Conservation (phyloP, 2,888 invertebrate genomes). For the Branchipolynoe longqiensis region DNA sequence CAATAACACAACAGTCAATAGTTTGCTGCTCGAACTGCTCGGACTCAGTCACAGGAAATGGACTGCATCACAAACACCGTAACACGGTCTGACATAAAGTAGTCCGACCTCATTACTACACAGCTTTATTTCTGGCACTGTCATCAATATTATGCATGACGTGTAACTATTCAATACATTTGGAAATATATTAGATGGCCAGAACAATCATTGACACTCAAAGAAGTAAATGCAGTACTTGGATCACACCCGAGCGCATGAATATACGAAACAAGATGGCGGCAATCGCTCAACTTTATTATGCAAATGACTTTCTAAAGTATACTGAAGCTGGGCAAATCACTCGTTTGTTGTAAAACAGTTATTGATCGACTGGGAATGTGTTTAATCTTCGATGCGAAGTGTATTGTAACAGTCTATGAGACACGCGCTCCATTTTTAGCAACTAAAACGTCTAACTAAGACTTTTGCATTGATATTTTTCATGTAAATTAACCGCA, state of each 20-base stretch:
- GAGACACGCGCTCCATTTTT: background rate
- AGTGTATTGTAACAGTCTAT: background rate
- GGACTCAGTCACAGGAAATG: slow-evolving; percentile 55
- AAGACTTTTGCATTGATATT: slow-evolving; percentile 61
- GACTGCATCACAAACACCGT: background rate
- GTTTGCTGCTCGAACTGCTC: slow-evolving; percentile 14
- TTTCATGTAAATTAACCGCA: slow-evolving; percentile 59
- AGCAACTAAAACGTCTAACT: background rate
- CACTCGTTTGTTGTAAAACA: background rate
- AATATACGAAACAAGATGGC: slow-evolving; percentile 58
- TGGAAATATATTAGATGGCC: too few species aligned
- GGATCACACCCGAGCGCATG: slow-evolving; percentile 43
- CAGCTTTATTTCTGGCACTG: background rate
- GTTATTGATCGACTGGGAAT: background rate
- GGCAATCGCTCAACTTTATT: slow-evolving; percentile 58
- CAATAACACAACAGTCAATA: slow-evolving; percentile 41
- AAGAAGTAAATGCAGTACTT: too few species aligned
- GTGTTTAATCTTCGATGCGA: background rate
- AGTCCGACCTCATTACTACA: slow-evolving; percentile 1
- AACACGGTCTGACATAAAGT: background rate
- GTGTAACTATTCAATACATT: too few species aligned
- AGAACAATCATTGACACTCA: too few species aligned
- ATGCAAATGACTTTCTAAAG: slow-evolving; percentile 61
- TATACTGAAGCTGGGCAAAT: background rate
- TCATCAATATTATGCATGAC: too few species aligned